A percentile compares a stretch with the other conserved stretches of the same genome.
Evolutionary conservation across 2,888 invertebrate species (phyloP).

Genomic region (Cephus spinipes): DNA sequence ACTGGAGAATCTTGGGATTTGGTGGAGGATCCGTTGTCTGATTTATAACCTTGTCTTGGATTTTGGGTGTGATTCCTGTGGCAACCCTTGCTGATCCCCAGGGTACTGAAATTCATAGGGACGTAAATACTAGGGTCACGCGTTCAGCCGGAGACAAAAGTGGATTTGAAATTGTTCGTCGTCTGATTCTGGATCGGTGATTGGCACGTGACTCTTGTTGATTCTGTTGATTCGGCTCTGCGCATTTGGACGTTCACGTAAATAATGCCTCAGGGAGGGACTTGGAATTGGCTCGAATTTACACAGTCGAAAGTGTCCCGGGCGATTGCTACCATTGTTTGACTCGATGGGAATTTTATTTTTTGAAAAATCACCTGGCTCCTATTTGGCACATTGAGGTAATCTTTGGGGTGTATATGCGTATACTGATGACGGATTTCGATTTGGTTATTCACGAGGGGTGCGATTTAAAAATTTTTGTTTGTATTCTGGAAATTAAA

Average conservation of each 20-base stretch:
- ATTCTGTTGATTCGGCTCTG: slow-evolving; percentile 33
- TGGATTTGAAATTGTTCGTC: not conserved
- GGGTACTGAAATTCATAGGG: not conserved
- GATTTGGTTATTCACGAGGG: too few relatives aligned
- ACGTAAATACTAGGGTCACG: not conserved
- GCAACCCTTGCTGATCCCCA: not conserved
- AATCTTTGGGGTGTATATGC: not conserved
- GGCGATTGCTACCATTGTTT: not conserved
- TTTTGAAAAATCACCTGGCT: not conserved
- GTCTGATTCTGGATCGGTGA: not conserved
- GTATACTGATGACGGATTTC: not conserved
- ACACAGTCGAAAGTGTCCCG: not conserved
- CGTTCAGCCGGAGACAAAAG: not conserved
- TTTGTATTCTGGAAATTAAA: not conserved
- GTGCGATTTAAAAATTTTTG: too few relatives aligned
- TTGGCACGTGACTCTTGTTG: slow-evolving; percentile 24
- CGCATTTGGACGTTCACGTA: not conserved
- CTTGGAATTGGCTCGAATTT: not conserved
- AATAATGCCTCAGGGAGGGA: not conserved
- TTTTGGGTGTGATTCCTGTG: not conserved
- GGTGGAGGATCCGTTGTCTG: not conserved
- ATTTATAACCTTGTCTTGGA: not conserved
- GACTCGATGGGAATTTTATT: not conserved
- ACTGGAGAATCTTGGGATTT: not conserved
- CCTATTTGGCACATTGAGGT: not conserved